These are phyloP conservation scores for Cephalopterus ornatus DNA, from an alignment of 2,113 vertebrate species.

Conservation along the genomic window DNA sequence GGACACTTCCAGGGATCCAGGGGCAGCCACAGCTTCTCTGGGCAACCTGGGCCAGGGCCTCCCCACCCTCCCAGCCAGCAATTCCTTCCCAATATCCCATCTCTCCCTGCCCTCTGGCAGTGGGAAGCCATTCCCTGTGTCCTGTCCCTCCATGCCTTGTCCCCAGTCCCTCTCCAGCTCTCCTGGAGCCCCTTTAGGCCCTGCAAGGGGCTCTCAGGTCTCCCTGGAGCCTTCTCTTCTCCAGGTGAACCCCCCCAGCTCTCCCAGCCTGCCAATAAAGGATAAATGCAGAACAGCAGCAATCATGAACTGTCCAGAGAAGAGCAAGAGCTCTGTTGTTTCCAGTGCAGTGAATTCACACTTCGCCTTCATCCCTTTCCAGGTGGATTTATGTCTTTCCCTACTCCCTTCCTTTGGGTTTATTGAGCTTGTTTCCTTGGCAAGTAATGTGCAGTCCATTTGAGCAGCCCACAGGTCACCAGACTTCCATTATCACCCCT, in stretches of 20 bases:
- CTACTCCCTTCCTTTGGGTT: not conserved
- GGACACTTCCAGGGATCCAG: no score
- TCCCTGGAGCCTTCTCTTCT: not conserved
- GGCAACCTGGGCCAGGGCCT: no score
- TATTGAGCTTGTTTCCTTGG: not conserved
- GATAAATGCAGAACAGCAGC: not conserved
- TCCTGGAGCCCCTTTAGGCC: not conserved
- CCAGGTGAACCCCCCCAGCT: not conserved
- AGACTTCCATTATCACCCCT: not conserved
- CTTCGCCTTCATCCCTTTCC: not conserved
- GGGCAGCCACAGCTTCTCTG: no score
- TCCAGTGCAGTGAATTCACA: not conserved
- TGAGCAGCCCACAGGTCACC: not conserved
- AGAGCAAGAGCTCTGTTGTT: not conserved
- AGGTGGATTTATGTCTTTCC: not conserved
- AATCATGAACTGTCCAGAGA: not conserved
- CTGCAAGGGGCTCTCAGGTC: not conserved
- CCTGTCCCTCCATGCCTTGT: not conserved
- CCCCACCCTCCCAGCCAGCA: no score
- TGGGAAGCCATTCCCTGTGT: not conserved
- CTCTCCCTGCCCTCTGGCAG: not conserved
- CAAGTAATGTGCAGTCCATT: no score
- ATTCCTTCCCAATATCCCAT: no score
- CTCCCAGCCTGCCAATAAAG: not conserved
- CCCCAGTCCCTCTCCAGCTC: not conserved